Conservation (phyloP, 2,113 vertebrate species). For the Cygnus buccinator region DNA sequence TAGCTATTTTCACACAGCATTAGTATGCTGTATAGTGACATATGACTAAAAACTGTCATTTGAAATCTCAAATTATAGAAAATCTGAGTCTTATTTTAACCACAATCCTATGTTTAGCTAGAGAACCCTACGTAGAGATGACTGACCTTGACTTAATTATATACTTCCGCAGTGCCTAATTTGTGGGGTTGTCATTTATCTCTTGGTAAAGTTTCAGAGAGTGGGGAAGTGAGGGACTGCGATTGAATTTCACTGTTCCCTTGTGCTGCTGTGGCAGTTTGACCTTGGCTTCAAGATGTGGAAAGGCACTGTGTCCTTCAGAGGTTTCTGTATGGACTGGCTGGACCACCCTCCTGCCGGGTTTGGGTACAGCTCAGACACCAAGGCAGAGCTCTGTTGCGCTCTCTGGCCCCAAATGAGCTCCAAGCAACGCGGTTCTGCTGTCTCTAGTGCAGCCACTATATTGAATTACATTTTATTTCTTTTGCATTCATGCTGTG, state of each 20-base stretch:
- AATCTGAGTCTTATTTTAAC: constrained; percentile 13
- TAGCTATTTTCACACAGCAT: background rate
- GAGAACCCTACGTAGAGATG: background rate
- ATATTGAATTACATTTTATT: background rate
- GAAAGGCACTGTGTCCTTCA: background rate
- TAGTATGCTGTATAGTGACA: background rate
- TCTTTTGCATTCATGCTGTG: background rate
- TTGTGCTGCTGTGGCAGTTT: background rate
- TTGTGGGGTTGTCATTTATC: constrained; percentile 20
- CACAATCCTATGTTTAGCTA: background rate
- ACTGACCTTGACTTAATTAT: constrained; percentile 26
- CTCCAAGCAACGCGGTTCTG: background rate
- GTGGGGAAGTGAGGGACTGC: background rate
- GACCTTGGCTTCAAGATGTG: background rate
- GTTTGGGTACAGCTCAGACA: background rate
- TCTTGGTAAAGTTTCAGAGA: background rate
- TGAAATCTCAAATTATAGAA: background rate
- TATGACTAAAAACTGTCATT: background rate
- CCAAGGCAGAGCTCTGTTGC: background rate
- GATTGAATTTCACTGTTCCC: constrained; percentile 8
- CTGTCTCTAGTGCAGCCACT: background rate
- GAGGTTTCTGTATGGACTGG: background rate
- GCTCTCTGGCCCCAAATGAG: background rate
- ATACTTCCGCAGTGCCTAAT: background rate
- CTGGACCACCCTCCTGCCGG: background rate